Percentiles rank a stretch among this genome's conserved stretches.
Conservation (phyloP, 2,888 invertebrate species). For the Protonemura montana region DNA sequence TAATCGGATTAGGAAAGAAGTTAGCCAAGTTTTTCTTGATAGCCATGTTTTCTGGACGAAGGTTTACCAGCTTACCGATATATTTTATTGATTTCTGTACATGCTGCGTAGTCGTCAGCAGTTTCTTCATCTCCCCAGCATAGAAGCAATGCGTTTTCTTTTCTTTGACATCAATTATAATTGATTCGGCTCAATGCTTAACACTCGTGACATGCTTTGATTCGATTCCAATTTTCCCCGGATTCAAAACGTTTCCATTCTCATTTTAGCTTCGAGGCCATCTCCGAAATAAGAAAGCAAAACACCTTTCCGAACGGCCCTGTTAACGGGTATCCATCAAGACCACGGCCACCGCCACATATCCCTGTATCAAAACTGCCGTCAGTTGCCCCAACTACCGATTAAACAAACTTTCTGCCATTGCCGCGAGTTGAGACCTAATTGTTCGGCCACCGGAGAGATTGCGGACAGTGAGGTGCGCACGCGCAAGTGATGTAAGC, state of each 20-base stretch:
- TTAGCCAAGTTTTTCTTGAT: neutral
- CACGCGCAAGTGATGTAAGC: neutral
- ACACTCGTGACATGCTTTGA: neutral
- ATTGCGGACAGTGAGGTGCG: neutral
- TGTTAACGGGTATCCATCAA: no score
- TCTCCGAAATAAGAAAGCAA: no score
- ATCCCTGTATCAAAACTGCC: neutral
- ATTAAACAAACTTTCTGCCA: neutral
- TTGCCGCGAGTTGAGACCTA: neutral
- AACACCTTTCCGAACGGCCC: no score
- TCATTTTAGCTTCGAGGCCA: no score
- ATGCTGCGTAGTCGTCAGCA: neutral
- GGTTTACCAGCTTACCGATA: neutral
- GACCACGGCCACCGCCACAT: no score
- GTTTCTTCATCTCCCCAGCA: neutral
- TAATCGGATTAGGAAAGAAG: slow-evolving; percentile 4
- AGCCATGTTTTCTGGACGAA: neutral
- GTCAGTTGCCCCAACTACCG: neutral
- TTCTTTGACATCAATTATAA: slow-evolving; percentile 1
- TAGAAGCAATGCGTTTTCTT: neutral
- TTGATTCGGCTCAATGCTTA: neutral
- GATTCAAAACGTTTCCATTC: neutral
- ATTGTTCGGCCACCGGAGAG: neutral
- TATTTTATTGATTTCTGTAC: neutral
- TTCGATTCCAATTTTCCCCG: no score